Evolutionary conservation across 2,113 vertebrate species (phyloP), one percentile per base, ranked within the genome.

Genomic region (Smithornis capensis): DNA sequence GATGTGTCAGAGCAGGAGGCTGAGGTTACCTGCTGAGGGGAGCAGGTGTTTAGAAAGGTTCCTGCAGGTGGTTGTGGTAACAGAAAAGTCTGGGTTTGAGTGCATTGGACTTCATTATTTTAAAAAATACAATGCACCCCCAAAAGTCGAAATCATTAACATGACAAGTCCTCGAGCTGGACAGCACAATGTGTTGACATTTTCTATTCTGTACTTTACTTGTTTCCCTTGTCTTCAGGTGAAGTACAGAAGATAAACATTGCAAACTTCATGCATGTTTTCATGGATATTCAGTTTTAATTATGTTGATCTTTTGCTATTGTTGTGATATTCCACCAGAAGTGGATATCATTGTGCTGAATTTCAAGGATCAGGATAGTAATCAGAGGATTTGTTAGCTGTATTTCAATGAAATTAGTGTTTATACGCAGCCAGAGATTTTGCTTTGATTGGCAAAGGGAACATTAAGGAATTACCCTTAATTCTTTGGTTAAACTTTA

Each of bases 401-500:
- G 21, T 14, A 5, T 76, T 76, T 79, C 55, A 70, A 55, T 49
- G 59, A 56, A 59, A n/a, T 65, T 87, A 52, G 55, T 65, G 18
- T 84, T 42, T 76, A 3, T 65, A 38, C 21, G 55, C 19, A 35
- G 53, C 24, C 12, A 44, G 50, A 76, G 56, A 85, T 50, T 55
- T 84, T 76, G 14, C 69, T 85, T 76, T 91, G 40, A 60, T 89
- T 0, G 1, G 45, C 50, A 65, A 60, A 65, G 44, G 52, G 24
- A 70, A 75, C 14, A 6, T 64, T 38, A 70, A 65, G 44, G 45
- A 76, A 29, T 80, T 45, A 35, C 84, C 5, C 31, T 35, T 59
- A 55, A 79, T 84, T 84, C 31, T 69, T 91, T 84, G 47, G 38
- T 76, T 89, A 45, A 60, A 44, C 33, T 65, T 31, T 38, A 85